phyloP scores from a whole-genome alignment of 1,140 invertebrate species.

The Pseudobourletiella spinata region DNA sequence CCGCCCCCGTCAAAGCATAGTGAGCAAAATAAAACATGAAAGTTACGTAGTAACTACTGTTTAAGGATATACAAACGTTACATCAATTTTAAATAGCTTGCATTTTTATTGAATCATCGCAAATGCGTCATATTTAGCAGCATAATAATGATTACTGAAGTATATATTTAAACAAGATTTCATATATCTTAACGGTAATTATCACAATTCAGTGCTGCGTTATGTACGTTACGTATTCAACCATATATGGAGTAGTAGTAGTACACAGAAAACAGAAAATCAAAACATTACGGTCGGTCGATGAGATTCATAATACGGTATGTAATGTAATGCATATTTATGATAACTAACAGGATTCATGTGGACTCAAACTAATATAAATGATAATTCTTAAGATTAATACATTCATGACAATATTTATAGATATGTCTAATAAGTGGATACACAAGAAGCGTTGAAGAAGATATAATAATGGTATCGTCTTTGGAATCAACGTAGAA shows the following conservation, averaged over 20 bases:
- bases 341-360: no score
- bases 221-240: background rate
- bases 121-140: background rate
- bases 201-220: slow-evolving; percentile 16
- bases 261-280: background rate
- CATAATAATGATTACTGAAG: background rate
- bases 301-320: slow-evolving; percentile 8
- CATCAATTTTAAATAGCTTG: no score
- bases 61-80: no score
- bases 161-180: background rate
- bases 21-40: no score
- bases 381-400: no score
- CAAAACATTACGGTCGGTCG: background rate
- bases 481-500: background rate
- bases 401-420: no score
- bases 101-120: slow-evolving; percentile 4
- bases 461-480: slow-evolving; percentile 1
- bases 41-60: no score
- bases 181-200: slow-evolving; percentile 6
- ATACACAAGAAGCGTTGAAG: background rate
- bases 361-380: background rate
- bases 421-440: no score
- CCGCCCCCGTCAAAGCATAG: no score
- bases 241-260: background rate
- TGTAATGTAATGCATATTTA: background rate